phyloP scores from a whole-genome alignment of 2,888 invertebrate genomes.

The Lepidochrysops patricia region DNA sequence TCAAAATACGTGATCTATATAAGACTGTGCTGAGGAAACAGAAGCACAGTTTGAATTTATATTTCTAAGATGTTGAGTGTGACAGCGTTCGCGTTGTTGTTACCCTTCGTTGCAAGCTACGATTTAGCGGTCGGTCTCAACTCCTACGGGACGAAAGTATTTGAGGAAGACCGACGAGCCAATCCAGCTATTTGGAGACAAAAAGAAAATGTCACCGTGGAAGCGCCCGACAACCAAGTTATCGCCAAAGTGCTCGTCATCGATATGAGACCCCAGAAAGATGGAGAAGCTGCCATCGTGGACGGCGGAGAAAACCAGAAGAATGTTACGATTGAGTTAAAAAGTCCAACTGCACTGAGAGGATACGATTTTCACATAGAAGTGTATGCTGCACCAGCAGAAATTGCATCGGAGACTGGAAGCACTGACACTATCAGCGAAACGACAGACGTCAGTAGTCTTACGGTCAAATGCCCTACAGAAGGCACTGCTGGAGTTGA shows the following conservation, averaged over 20 bases:
- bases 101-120: constrained; percentile 35
- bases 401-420: constrained; percentile 17
- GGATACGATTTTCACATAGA: constrained; percentile 52
- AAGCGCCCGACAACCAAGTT: constrained; percentile 39
- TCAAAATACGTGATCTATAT: constrained; percentile 43
- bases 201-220: constrained; percentile 41
- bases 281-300: constrained; percentile 49
- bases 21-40: constrained; percentile 31
- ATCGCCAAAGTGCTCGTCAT: constrained; percentile 46
- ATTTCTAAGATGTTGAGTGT: constrained; percentile 36
- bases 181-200: constrained; percentile 54
- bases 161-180: constrained; percentile 45
- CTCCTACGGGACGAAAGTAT: constrained; percentile 40
- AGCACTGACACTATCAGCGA: background rate
- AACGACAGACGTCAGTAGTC: background rate
- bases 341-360: constrained; percentile 54
- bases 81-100: constrained; percentile 26
- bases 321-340: constrained; percentile 51
- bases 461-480: background rate
- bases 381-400: constrained; percentile 37
- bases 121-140: constrained; percentile 41
- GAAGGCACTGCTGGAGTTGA: background rate
- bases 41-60: constrained; percentile 36
- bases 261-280: constrained; percentile 51
- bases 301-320: constrained; percentile 53